phyloP scores from a whole-genome alignment of 2,113 vertebrate species.

The Oreochromis niloticus region DNA sequence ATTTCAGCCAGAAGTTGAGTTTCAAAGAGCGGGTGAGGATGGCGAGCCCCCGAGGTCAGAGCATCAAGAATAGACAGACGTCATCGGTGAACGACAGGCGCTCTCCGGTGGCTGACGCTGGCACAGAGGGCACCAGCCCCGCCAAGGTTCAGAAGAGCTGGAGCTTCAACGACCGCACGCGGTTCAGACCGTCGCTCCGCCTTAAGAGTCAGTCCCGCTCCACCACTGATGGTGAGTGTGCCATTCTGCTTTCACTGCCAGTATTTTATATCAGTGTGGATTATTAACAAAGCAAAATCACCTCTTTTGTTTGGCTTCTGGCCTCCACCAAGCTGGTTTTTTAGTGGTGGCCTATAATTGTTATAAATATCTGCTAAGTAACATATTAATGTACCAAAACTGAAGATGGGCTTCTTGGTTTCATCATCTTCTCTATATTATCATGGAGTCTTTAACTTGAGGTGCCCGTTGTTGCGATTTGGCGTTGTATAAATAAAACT shows the following conservation, averaged over 20 bases:
- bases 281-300: background rate
- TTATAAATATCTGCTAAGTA: background rate
- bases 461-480: background rate
- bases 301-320: background rate
- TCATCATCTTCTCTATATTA: background rate
- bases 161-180: conserved; percentile 96
- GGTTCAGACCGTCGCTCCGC: conserved; percentile 90
- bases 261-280: background rate
- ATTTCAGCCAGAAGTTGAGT: conserved; percentile 88
- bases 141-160: conserved; percentile 97
- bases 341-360: background rate
- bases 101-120: conserved; percentile 82
- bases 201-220: conserved; percentile 93
- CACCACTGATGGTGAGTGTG: conserved; percentile 77
- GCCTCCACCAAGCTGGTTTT: background rate
- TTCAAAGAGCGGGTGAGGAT: conserved; percentile 94
- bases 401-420: background rate
- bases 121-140: conserved; percentile 84
- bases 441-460: background rate
- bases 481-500: rapidly evolving
- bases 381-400: background rate
- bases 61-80: conserved; percentile 86
- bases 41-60: conserved; percentile 94
- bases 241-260: rapidly evolving
- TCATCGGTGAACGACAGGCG: conserved; percentile 85